phyloP scores from a whole-genome alignment of 1,140 invertebrate genomes.

The Drosophila ananassae region DNA sequence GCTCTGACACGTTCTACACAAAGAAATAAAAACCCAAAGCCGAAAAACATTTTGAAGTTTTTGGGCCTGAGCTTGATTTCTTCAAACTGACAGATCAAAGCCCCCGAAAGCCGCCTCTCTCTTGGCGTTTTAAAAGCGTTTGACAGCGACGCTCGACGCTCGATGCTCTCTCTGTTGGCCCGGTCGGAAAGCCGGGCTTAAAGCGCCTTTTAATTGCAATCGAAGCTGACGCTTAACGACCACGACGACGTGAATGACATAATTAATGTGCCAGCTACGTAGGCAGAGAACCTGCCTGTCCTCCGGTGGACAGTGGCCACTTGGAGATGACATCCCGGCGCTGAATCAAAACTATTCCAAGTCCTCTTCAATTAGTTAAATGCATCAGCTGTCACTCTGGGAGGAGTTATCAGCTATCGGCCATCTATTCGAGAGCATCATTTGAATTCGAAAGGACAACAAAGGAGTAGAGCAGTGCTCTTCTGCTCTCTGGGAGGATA shows the following conservation, averaged over 20 bases:
- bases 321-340: constrained; percentile 73
- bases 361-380: constrained; percentile 69
- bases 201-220: constrained; percentile 83
- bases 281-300: constrained; percentile 24
- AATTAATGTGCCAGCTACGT: constrained; percentile 74
- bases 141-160: constrained; percentile 75
- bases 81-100: constrained; percentile 83
- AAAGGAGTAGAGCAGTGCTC: constrained; percentile 22
- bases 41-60: constrained; percentile 72
- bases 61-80: constrained; percentile 75
- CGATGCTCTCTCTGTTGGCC: constrained; percentile 44
- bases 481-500: neutral
- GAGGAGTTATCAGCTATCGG: constrained; percentile 16
- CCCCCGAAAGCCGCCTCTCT: constrained; percentile 56
- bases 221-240: constrained; percentile 44
- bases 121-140: constrained; percentile 82
- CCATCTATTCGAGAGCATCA: constrained; percentile 34
- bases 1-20: constrained; percentile 75
- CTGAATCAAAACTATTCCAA: constrained; percentile 30
- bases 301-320: constrained; percentile 50
- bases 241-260: constrained; percentile 80
- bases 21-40: constrained; percentile 28
- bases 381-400: constrained; percentile 47
- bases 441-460: constrained; percentile 60
- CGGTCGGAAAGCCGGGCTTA: constrained; percentile 25